A percentile compares a stretch with the other conserved stretches of the same genome.
These are phyloP conservation scores for Suncus etruscus DNA, from an alignment of 2,113 vertebrate genomes.

Conservation along the genomic window DNA sequence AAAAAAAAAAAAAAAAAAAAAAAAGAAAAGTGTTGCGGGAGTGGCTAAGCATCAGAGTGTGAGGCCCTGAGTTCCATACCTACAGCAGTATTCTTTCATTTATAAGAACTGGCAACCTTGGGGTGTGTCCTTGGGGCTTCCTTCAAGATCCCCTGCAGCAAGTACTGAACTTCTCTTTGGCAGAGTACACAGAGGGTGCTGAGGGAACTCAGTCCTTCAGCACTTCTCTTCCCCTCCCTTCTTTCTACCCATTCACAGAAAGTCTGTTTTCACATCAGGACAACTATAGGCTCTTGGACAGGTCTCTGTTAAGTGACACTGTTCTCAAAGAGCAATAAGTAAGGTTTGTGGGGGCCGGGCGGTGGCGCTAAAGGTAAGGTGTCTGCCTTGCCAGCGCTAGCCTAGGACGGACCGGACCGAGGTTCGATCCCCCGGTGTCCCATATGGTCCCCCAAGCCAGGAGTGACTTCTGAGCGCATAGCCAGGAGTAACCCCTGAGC, in stretches of 20 bases:
- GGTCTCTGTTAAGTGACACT: not conserved
- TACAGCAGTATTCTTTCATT: not conserved
- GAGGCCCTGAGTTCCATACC: not conserved
- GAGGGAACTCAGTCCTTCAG: not conserved
- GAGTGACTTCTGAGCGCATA: too few relatives aligned
- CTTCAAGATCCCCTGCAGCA: not conserved
- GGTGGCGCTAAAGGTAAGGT: too few relatives aligned
- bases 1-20: too few relatives aligned
- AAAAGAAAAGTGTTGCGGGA: too few relatives aligned
- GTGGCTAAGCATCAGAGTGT: too few relatives aligned
- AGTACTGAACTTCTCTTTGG: not conserved
- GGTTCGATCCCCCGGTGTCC: too few relatives aligned
- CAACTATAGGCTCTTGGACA: not conserved
- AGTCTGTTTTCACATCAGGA: not conserved
- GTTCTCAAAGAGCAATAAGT: not conserved
- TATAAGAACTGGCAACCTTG: not conserved
- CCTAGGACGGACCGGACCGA: too few relatives aligned
- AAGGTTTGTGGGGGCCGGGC: not conserved
- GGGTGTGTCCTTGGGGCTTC: not conserved
- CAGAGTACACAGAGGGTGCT: not conserved
- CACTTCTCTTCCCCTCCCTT: not conserved
- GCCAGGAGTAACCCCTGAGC: too few relatives aligned
- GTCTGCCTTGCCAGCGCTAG: too few relatives aligned
- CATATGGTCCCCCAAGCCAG: too few relatives aligned
- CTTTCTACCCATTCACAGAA: constrained; percentile 17